These are phyloP conservation scores for Beaufortia kweichowensis DNA, from an alignment of 2,113 vertebrate genomes.

Conservation along the genomic window DNA sequence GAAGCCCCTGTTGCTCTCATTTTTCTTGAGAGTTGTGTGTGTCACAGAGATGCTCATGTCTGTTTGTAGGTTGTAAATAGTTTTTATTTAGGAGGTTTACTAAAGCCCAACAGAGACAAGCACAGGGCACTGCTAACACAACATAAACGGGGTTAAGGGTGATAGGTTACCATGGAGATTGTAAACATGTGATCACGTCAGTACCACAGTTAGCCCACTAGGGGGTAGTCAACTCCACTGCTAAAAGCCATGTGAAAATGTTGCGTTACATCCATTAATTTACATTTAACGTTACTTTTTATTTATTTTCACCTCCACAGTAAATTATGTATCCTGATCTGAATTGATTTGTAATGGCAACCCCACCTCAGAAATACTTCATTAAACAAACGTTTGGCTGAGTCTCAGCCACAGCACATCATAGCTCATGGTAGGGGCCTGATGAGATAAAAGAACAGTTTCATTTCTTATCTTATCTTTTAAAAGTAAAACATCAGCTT, in stretches of 20 bases:
- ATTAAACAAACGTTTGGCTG: too few species aligned
- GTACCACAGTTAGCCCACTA: background rate
- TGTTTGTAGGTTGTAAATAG: background rate
- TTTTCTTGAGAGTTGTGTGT: slow-evolving; percentile 12
- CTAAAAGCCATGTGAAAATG: background rate
- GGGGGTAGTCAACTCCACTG: background rate
- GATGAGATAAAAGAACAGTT: too few species aligned
- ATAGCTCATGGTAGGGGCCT: too few species aligned
- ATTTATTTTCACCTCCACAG: too few species aligned
- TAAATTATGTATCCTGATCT: too few species aligned
- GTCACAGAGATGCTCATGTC: slow-evolving; percentile 47
- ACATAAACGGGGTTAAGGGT: background rate
- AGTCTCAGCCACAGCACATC: too few species aligned
- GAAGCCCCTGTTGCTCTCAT: slow-evolving; percentile 10
- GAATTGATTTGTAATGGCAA: too few species aligned
- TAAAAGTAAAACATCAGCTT: too few species aligned
- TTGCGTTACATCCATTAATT: too few species aligned
- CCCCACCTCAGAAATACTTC: too few species aligned
- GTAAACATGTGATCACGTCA: slow-evolving; percentile 16
- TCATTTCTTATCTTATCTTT: too few species aligned
- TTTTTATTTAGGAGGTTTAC: background rate
- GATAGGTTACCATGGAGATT: slow-evolving; percentile 33
- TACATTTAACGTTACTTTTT: too few species aligned
- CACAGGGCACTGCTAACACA: background rate
- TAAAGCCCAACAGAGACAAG: background rate